These are phyloP conservation scores for Synergus japonicus DNA, from an alignment of 2,888 invertebrate species.

Conservation along the genomic window DNA sequence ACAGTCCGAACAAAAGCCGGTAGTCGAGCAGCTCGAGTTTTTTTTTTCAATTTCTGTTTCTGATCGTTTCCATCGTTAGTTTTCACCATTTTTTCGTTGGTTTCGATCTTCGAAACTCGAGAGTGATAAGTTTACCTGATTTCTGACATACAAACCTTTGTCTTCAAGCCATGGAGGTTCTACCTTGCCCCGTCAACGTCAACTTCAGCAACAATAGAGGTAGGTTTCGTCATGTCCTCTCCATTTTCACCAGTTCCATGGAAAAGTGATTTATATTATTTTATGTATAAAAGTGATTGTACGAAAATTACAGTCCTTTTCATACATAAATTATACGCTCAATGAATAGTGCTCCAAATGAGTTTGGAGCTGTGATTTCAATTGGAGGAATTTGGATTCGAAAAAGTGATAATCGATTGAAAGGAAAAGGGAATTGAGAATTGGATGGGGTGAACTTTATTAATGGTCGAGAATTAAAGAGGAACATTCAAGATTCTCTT, in stretches of 20 bases:
- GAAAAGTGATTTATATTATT: too few species aligned
- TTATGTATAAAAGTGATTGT: too few species aligned
- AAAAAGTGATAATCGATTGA: background rate
- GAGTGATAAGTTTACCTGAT: conserved; percentile 4
- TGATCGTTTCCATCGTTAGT: conserved; percentile 22
- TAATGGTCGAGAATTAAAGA: background rate
- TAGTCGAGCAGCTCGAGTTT: conserved; percentile 27
- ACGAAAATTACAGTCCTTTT: too few species aligned
- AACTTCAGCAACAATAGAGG: conserved; percentile 88
- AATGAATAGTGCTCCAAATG: background rate
- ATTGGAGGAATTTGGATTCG: conserved; percentile 17
- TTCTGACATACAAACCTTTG: background rate
- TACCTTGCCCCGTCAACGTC: conserved; percentile 87
- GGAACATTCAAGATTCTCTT: background rate
- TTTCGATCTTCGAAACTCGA: background rate
- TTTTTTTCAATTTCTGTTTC: background rate
- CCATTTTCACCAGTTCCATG: background rate
- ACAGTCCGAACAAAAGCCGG: conserved; percentile 12
- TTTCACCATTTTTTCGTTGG: conserved; percentile 1
- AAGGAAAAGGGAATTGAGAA: background rate
- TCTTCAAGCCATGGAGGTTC: conserved; percentile 84
- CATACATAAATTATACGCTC: background rate
- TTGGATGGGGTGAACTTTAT: background rate
- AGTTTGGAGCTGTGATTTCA: background rate
- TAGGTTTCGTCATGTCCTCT: conserved; percentile 74